A percentile compares a stretch with the other conserved stretches of the same genome.
phyloP scores from a whole-genome alignment of 2,797 vertebrate species.

The Hybognathus amarus region DNA sequence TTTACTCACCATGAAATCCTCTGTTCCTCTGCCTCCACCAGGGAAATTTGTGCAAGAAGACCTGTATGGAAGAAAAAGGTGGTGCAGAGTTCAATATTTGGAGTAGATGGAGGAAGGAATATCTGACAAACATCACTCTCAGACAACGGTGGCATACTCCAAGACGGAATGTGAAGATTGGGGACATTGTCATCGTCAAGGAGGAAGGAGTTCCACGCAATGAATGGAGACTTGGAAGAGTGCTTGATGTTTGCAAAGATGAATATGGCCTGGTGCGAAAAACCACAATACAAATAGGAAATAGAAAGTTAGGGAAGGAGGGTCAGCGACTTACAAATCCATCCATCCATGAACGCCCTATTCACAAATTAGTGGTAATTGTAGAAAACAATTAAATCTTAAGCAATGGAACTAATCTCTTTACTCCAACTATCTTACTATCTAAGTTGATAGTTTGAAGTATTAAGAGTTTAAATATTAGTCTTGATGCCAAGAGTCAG shows the following conservation, averaged over 20 bases:
- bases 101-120: constrained; percentile 20
- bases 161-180: not conserved
- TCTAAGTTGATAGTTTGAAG: not conserved
- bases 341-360: constrained; percentile 2
- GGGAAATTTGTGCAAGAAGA: not conserved
- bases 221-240: not conserved
- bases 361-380: constrained; percentile 14
- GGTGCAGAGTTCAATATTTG: not conserved
- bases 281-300: constrained; percentile 1
- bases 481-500: not conserved
- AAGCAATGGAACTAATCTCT: not conserved
- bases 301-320: constrained; percentile 4
- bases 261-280: constrained; percentile 1
- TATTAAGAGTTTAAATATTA: not conserved
- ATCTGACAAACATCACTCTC: not conserved
- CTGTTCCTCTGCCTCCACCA: not conserved
- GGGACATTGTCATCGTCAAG: not conserved
- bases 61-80: not conserved
- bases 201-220: not conserved
- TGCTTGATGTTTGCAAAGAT: not conserved
- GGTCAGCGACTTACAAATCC: not conserved
- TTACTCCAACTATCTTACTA: no score
- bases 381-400: not conserved
- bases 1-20: constrained; percentile 16
- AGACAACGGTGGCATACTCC: not conserved